phyloP scores from a whole-genome alignment of 2,797 vertebrate genomes.

The Pantherophis vulpinus region DNA sequence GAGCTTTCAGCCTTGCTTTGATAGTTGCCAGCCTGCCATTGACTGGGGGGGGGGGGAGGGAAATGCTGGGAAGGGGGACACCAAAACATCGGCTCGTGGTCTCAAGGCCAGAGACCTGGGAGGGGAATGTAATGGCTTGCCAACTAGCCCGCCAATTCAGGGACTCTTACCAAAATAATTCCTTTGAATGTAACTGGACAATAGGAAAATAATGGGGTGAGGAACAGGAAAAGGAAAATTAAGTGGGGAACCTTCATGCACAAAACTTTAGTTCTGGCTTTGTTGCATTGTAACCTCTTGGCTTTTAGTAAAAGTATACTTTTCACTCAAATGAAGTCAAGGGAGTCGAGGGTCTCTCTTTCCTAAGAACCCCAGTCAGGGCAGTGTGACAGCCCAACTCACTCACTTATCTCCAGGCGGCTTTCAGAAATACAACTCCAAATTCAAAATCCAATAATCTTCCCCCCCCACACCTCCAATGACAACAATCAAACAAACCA shows the following conservation, averaged over 20 bases:
- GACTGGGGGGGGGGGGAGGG: too few relatives aligned
- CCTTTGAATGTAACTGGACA: background rate
- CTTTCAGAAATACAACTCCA: background rate
- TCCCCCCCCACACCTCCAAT: too few relatives aligned
- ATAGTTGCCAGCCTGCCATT: too few relatives aligned
- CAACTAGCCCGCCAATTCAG: background rate
- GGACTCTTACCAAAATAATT: background rate
- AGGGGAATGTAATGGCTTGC: background rate
- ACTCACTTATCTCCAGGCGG: background rate
- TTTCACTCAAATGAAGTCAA: background rate
- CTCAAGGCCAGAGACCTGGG: background rate
- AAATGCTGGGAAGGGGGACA: background rate
- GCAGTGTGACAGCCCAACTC: background rate
- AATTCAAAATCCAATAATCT: background rate
- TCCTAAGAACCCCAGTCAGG: background rate
- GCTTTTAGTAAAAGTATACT: background rate
- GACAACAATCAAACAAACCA: background rate
- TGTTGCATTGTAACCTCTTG: background rate
- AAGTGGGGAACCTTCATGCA: too few relatives aligned
- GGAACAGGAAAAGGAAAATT: background rate
- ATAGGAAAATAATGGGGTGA: background rate
- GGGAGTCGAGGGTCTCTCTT: background rate
- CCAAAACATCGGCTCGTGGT: rapidly evolving
- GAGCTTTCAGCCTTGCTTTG: background rate
- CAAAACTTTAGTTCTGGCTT: background rate